phyloP scores from a whole-genome alignment of 2,888 invertebrate genomes.

The Ectropis crepuscularia region DNA sequence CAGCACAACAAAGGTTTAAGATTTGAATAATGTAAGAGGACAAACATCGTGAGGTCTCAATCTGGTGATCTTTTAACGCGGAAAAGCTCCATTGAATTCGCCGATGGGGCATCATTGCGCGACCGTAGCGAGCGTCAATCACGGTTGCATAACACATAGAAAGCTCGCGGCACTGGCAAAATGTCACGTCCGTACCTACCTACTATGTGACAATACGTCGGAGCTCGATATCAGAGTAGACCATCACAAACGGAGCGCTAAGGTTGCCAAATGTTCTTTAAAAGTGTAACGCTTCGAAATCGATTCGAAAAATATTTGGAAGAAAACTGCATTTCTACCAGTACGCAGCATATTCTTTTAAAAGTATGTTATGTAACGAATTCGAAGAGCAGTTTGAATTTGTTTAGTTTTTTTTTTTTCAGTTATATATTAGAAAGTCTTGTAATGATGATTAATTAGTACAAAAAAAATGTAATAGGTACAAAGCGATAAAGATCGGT shows the following conservation, averaged over 20 bases:
- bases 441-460: slow-evolving; percentile 13
- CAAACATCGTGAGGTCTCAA: slow-evolving; percentile 69
- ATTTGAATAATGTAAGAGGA: slow-evolving; percentile 57
- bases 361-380: not conserved
- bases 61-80: slow-evolving; percentile 66
- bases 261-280: slow-evolving; percentile 44
- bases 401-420: not conserved
- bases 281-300: slow-evolving; percentile 35
- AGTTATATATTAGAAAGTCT: too few relatives aligned
- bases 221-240: slow-evolving; percentile 45
- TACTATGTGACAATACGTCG: slow-evolving; percentile 53
- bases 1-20: slow-evolving; percentile 32
- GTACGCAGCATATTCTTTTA: not conserved
- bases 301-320: slow-evolving; percentile 35
- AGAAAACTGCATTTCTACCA: slow-evolving; percentile 19
- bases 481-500: slow-evolving; percentile 47
- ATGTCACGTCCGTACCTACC: slow-evolving; percentile 58
- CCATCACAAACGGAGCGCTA: slow-evolving; percentile 40
- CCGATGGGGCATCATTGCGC: slow-evolving; percentile 69
- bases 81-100: slow-evolving; percentile 69
- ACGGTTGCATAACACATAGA: slow-evolving; percentile 68
- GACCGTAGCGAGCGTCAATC: slow-evolving; percentile 72
- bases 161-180: slow-evolving; percentile 60
- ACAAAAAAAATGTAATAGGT: slow-evolving; percentile 51
- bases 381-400: not conserved